phyloP scores from a whole-genome alignment of 2,797 vertebrate genomes.

The Cottoperca gobio region DNA sequence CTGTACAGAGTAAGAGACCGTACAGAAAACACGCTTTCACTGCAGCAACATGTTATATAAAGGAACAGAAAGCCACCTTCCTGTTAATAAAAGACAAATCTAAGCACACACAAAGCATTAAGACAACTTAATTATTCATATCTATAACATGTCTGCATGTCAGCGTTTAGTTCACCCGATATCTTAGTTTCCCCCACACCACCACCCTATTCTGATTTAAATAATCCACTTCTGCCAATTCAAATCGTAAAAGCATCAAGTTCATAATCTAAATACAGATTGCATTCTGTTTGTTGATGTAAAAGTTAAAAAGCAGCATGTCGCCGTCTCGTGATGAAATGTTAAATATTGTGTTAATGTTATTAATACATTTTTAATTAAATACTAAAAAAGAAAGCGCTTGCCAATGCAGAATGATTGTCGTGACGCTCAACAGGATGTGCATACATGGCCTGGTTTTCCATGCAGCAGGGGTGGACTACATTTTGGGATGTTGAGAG shows the following conservation, averaged over 20 bases:
- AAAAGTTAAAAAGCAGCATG: neutral
- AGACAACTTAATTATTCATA: conserved; percentile 5
- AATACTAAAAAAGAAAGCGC: neutral
- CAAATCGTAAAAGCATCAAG: conserved; percentile 4
- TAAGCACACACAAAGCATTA: conserved; percentile 1
- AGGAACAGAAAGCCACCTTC: neutral
- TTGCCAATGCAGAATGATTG: neutral
- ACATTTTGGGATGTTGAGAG: conserved; percentile 19
- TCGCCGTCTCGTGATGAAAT: too few species aligned
- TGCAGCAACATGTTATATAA: neutral
- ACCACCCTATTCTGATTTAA: neutral
- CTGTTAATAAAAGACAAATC: neutral
- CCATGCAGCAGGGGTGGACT: conserved; percentile 23
- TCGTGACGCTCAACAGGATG: neutral
- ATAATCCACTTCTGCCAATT: neutral
- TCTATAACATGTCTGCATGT: neutral
- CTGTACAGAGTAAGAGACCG: too few species aligned
- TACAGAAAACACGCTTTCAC: neutral
- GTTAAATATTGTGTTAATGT: neutral
- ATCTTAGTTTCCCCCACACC: neutral
- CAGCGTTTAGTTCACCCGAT: neutral
- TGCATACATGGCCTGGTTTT: neutral
- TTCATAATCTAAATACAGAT: conserved; percentile 1
- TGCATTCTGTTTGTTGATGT: neutral
- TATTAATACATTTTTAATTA: neutral